A percentile compares a stretch with the other conserved stretches of the same genome.
These are phyloP conservation scores for Lagocephalus sceleratus DNA, from an alignment of 2,797 vertebrate species.

Conservation along the genomic window DNA sequence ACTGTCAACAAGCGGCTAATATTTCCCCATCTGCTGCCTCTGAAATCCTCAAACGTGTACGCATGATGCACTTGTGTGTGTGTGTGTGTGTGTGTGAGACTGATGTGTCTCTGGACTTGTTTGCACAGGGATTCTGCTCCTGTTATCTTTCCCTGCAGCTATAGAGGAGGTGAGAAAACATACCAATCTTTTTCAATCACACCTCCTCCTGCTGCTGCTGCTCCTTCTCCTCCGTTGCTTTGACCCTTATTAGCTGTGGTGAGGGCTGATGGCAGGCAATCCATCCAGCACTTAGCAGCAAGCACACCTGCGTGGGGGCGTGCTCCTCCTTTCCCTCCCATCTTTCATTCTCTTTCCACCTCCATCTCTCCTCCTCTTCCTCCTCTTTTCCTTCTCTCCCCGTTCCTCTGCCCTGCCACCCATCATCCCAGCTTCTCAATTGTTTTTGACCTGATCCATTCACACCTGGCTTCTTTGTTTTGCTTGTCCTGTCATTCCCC, in stretches of 20 bases:
- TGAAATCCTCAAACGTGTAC: slow-evolving; percentile 34
- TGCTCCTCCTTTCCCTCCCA: slow-evolving; percentile 24
- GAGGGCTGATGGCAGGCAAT: slow-evolving; percentile 61
- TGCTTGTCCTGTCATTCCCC: slow-evolving; percentile 75
- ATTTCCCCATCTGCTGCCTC: slow-evolving; percentile 43
- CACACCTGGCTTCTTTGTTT: slow-evolving; percentile 82
- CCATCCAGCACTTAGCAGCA: slow-evolving; percentile 38
- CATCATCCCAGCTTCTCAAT: slow-evolving; percentile 43
- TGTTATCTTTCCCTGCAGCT: slow-evolving; percentile 70
- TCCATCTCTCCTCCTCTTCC: slow-evolving; percentile 8
- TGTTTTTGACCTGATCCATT: slow-evolving; percentile 75
- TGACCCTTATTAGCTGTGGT: slow-evolving; percentile 65
- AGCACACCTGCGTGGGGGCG: slow-evolving; percentile 68
- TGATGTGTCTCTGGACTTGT: slow-evolving; percentile 65
- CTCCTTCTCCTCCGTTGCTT: slow-evolving; percentile 44
- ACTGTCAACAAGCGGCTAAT: slow-evolving; percentile 59
- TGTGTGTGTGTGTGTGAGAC: slow-evolving; percentile 17
- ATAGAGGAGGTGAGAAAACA: slow-evolving; percentile 64
- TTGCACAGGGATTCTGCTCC: slow-evolving; percentile 68
- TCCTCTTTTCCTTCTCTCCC: slow-evolving; percentile 14
- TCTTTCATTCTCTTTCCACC: slow-evolving; percentile 37
- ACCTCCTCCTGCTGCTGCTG: slow-evolving; percentile 6
- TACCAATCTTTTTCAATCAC: slow-evolving; percentile 38
- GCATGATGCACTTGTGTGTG: slow-evolving; percentile 18
- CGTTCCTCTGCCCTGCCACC: slow-evolving; percentile 18